Evolutionary conservation across 2,797 vertebrate species (phyloP).

Genomic region (Lepilemur septentrionalis): DNA sequence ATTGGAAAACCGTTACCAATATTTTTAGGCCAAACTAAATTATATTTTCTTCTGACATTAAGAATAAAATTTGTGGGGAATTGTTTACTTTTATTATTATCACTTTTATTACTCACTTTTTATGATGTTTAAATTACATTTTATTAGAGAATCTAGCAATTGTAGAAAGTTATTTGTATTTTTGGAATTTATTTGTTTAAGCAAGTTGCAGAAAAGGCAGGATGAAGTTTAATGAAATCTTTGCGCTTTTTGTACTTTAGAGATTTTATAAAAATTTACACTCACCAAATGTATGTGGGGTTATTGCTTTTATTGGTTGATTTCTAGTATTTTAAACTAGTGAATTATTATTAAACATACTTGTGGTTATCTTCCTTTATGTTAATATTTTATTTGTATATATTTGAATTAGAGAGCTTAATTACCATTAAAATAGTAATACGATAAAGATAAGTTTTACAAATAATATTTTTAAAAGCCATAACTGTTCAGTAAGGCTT

Average conservation of each 20-base stretch:
- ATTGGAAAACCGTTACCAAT: not conserved
- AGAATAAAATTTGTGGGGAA: constrained; percentile 10
- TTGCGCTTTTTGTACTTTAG: not conserved
- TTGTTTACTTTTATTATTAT: not conserved
- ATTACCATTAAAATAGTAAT: constrained; percentile 65
- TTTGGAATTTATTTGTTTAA: constrained; percentile 33
- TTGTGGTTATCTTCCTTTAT: constrained; percentile 46
- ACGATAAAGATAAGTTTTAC: constrained; percentile 66
- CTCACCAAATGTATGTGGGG: not conserved
- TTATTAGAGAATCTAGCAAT: not conserved
- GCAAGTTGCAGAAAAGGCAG: not conserved
- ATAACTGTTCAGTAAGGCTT: constrained; percentile 79
- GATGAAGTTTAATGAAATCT: constrained; percentile 17
- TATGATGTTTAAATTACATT: constrained; percentile 33
- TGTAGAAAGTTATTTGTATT: constrained; percentile 16
- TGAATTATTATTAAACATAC: constrained; percentile 27
- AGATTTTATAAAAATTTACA: not conserved
- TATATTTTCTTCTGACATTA: not conserved
- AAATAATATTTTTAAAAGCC: constrained; percentile 63
- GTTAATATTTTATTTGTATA: constrained; percentile 59
- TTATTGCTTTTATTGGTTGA: constrained; percentile 1
- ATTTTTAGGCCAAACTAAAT: not conserved
- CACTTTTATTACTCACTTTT: not conserved
- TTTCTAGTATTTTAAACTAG: constrained; percentile 21
- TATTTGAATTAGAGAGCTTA: constrained; percentile 67